These are phyloP conservation scores for Eurystomus glaucurus DNA, from an alignment of 2,797 vertebrate species.

Conservation along the genomic window DNA sequence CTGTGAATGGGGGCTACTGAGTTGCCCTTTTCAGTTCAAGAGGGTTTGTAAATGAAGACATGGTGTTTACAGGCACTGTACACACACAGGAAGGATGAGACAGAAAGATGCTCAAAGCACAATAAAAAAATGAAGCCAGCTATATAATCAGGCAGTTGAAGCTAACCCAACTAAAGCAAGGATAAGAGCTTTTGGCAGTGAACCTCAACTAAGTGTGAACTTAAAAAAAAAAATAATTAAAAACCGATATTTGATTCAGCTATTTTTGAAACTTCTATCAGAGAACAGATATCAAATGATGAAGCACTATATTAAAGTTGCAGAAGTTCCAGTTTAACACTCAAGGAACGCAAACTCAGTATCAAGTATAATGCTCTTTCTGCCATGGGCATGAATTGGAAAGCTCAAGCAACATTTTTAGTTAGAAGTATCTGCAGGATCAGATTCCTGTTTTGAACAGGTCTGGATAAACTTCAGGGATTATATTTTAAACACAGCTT, in stretches of 20 bases:
- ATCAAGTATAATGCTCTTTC: neutral
- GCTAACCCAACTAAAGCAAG: neutral
- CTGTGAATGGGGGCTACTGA: neutral
- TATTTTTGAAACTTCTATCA: neutral
- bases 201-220: neutral
- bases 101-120: neutral
- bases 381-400: neutral
- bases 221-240: neutral
- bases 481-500: conserved; percentile 11
- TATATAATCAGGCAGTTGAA: conserved; percentile 58
- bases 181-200: neutral
- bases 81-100: neutral
- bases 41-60: neutral
- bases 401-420: neutral
- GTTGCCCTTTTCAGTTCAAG: conserved; percentile 14
- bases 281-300: neutral
- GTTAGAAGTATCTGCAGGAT: neutral
- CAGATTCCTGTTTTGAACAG: neutral
- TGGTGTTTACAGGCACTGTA: neutral
- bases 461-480: neutral
- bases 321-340: neutral
- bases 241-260: neutral
- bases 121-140: neutral
- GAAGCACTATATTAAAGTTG: neutral
- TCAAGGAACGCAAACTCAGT: neutral